Evolutionary conservation across 2,113 vertebrate genomes (phyloP), one percentile per base, ranked within the genome.

Genomic region (Psilopogon haemacephalus): DNA sequence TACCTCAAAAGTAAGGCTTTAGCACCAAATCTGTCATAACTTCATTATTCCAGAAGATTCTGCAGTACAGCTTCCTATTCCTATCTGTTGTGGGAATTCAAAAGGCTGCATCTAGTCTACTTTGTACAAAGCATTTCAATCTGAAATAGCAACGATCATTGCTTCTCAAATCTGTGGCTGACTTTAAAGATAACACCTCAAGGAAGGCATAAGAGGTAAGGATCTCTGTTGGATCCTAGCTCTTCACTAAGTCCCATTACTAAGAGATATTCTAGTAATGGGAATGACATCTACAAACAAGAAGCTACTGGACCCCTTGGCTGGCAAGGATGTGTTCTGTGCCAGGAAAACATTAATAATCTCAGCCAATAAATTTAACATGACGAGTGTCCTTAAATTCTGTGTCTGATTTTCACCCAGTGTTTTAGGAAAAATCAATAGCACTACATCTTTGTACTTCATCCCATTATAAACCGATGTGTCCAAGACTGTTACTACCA

Each of bases 11-110:
- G 46, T 3, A 59, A 4, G 17, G 8, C 12, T 64, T 81, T 77
- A n/a, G 50, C 84, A 42, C 26, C 76, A 90, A 74, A 59, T 24
- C 37, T 84, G 33, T 56, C 46, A 3, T 27, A 84, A 46, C 23
- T 81, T 60, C 86, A 59, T 27, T n/a, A 42, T n/a, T 72, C 46
- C 18, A 35, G 77, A 90, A 71, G 38, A 74, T 70, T 86, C 84
- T 84, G 60, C 52, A 67, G 37, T 5, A 72, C 28, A 63, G 15
- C 33, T 88, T 73, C 52, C 78, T 77, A 48, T n/a, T 70, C 84
- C 84, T n/a, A 88, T 77, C 89, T 88, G 72, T 64, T 86, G 52
- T 52, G 73, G 86, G 37, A 94, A 93, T 92, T 86, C 40, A 42
- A 54, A 93, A 15, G 32, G 46, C 56, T 94, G 20, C 84, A 86